phyloP scores from a whole-genome alignment of 2,113 vertebrate genomes.

The Cyprinodon variegatus region DNA sequence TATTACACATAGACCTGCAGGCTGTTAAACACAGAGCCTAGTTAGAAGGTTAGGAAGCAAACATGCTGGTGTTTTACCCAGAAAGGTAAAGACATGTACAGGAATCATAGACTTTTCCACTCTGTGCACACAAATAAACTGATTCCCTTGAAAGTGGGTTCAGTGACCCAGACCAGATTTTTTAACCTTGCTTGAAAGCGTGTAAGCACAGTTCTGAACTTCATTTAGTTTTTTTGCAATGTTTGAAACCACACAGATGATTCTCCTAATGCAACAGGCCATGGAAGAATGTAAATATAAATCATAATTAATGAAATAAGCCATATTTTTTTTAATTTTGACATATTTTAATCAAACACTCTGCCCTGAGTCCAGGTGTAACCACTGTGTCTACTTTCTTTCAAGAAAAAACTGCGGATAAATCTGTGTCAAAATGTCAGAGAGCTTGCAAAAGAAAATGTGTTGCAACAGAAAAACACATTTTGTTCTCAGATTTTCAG shows the following conservation, averaged over 20 bases:
- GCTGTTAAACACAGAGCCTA: neutral
- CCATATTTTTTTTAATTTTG: neutral
- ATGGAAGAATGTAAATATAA: neutral
- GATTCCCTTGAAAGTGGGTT: neutral
- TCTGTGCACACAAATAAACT: neutral
- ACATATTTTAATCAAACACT: neutral
- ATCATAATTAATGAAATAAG: neutral
- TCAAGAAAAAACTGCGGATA: too few relatives aligned
- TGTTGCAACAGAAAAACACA: neutral
- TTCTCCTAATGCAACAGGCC: neutral
- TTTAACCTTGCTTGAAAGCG: neutral
- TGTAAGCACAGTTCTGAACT: neutral
- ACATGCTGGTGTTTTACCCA: neutral
- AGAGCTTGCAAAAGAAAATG: neutral
- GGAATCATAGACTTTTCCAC: neutral
- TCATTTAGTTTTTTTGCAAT: neutral
- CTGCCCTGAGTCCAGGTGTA: neutral
- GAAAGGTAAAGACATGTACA: neutral
- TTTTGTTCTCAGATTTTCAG: neutral
- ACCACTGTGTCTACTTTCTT: neutral
- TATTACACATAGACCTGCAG: too few relatives aligned
- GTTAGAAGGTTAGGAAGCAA: neutral
- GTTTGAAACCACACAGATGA: neutral
- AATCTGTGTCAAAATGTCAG: slow-evolving; percentile 7
- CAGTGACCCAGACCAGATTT: neutral